Conservation (phyloP, 2,797 vertebrate genomes). For the Carapus acus region DNA sequence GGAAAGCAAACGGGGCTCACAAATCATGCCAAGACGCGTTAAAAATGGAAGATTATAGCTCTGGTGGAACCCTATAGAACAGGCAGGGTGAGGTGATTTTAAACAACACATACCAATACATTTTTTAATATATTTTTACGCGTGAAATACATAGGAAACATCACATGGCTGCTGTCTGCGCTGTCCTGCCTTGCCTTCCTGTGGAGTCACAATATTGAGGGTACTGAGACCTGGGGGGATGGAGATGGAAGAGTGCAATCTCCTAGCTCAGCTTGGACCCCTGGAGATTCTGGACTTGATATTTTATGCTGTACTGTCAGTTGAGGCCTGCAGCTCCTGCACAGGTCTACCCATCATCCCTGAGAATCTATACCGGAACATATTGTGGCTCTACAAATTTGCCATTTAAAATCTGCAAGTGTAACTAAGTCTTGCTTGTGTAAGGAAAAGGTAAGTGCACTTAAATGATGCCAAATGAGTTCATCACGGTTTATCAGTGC, state of each 20-base stretch:
- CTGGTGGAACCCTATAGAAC: conserved; percentile 1
- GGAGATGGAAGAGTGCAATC: conserved; percentile 62
- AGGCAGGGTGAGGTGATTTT: no score
- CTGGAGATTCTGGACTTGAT: conserved; percentile 45
- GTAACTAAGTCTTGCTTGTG: no score
- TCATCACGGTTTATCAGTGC: conserved; percentile 5
- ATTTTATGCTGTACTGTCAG: conserved; percentile 53
- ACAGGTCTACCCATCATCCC: conserved; percentile 34
- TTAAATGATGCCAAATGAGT: conserved; percentile 7
- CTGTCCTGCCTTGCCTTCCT: conserved; percentile 28
- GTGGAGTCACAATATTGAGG: conserved; percentile 46
- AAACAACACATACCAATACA: background rate
- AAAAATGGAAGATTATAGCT: background rate
- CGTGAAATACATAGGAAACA: no score
- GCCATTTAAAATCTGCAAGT: conserved; percentile 1
- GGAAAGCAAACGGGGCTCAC: background rate
- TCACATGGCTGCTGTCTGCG: conserved; percentile 20
- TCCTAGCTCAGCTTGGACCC: conserved; percentile 43
- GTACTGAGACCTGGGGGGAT: conserved; percentile 33
- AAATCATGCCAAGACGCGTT: background rate
- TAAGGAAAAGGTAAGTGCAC: conserved; percentile 5
- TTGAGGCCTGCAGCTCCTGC: conserved; percentile 19
- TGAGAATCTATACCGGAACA: background rate
- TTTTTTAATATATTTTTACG: conserved; percentile 15
- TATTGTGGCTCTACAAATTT: conserved; percentile 18